These are phyloP conservation scores for Choloepus hoffmanni DNA, from an alignment of 2,113 vertebrate genomes.

Conservation along the genomic window DNA sequence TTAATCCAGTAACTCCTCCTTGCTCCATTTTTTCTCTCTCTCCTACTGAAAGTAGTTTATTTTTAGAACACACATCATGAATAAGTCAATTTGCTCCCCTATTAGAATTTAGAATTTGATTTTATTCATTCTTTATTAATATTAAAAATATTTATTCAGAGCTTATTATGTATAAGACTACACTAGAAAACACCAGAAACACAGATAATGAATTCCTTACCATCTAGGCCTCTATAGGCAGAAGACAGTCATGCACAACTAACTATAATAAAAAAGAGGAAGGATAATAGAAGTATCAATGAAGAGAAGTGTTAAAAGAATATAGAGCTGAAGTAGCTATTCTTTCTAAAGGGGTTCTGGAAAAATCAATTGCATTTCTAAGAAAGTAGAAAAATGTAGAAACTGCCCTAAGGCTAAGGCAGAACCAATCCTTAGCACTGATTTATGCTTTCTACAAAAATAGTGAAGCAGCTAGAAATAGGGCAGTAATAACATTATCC, in stretches of 20 bases:
- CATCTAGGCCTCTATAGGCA: background rate
- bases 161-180: background rate
- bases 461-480: background rate
- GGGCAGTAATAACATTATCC: constrained; percentile 33
- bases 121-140: background rate
- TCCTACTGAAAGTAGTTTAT: background rate
- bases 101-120: background rate
- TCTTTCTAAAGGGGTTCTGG: background rate
- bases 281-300: background rate
- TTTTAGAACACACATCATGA: background rate
- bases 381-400: background rate
- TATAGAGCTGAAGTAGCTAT: background rate
- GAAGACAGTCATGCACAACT: background rate
- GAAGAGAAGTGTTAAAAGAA: background rate
- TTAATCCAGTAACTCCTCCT: background rate
- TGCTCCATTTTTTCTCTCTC: background rate
- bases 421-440: background rate
- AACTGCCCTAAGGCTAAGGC: background rate
- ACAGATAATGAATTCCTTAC: background rate
- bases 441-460: background rate
- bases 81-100: background rate
- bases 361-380: background rate
- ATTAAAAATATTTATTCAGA: background rate
- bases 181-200: background rate
- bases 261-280: background rate